These are phyloP conservation scores for Penaeus japonicus DNA, from an alignment of 1,140 invertebrate genomes.

Conservation along the genomic window DNA sequence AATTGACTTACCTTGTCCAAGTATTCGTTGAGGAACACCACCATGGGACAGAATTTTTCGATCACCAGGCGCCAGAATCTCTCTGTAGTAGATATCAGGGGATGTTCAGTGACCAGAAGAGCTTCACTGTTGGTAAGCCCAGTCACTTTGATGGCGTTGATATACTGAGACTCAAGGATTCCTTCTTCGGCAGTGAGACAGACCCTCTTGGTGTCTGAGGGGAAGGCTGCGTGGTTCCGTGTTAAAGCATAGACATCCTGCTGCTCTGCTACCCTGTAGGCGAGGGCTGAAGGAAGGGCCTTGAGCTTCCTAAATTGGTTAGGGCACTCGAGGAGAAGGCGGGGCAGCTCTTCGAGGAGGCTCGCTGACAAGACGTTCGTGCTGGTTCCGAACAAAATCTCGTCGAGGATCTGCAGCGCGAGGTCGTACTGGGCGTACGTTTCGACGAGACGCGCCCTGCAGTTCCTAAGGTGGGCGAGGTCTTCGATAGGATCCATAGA, in stretches of 20 bases:
- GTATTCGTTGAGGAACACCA: constrained; percentile 31
- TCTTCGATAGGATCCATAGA: constrained; percentile 25
- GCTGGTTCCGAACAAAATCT: constrained; percentile 41
- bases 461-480: constrained; percentile 15
- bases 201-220: not conserved
- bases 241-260: not conserved
- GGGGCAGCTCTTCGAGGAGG: not conserved
- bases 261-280: not conserved
- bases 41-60: not conserved
- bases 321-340: not conserved
- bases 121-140: not conserved
- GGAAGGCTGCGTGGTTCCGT: not conserved
- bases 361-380: not conserved
- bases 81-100: not conserved
- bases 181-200: not conserved
- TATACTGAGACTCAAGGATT: constrained; percentile 29
- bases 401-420: constrained; percentile 36
- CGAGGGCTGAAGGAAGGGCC: constrained; percentile 13
- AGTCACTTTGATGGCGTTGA: constrained; percentile 40
- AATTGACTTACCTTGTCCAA: not conserved
- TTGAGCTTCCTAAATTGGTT: constrained; percentile 24
- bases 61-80: constrained; percentile 47
- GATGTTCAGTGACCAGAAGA: constrained; percentile 42
- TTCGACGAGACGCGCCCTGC: constrained; percentile 44
- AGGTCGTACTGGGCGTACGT: constrained; percentile 43